Evolutionary conservation across 2,797 vertebrate genomes (phyloP), one percentile per base, ranked within the genome.

Genomic region (Coregonus sp.): DNA sequence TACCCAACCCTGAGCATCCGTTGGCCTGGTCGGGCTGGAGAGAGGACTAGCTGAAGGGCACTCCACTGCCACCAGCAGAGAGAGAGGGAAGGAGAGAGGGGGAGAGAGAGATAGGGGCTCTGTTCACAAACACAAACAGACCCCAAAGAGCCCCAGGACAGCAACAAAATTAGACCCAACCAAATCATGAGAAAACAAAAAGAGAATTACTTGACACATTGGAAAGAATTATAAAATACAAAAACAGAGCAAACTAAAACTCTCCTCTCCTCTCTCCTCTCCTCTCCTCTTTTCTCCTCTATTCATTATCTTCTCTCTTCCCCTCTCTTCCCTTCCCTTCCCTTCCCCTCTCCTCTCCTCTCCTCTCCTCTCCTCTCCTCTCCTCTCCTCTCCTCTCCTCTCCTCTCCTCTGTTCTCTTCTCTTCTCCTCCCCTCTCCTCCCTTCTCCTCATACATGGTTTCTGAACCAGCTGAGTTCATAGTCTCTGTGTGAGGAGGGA

Each of bases 1-100:
- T 92, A 93, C 88, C 84, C 76, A 70, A 85, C 79, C 88, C 76
- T 80, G 82, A 78, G 83, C 88, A 88, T 91, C 89, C 84, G 84
- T 9, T 25, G 59, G 59, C 59, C 59, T 63, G 20, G 25, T 25
- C 9, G 1, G 2, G 59, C 79, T 71, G 73, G 70, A 81, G 74
- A 81, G 79, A 83, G 82, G 73, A 65, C 72, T 59, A 29, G 81
- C 86, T 91, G 90, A 93, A 93, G 91, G 91, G 85, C 91, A 92
- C 88, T 86, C 79, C 78, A 74, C 73, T 63, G 61, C 70, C 67
- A 73, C 29, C 1, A 31, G 35, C 14, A 14, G 35, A 9, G 18
- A 54, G 78, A 33, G 52, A 12, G 14, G 20, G 71, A 51, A 16
- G 4, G 31, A 73, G 51, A 52, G 29, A 74, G 2, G 25, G 73